phyloP scores from a whole-genome alignment of 2,113 vertebrate genomes.

The Malurus elegans region DNA sequence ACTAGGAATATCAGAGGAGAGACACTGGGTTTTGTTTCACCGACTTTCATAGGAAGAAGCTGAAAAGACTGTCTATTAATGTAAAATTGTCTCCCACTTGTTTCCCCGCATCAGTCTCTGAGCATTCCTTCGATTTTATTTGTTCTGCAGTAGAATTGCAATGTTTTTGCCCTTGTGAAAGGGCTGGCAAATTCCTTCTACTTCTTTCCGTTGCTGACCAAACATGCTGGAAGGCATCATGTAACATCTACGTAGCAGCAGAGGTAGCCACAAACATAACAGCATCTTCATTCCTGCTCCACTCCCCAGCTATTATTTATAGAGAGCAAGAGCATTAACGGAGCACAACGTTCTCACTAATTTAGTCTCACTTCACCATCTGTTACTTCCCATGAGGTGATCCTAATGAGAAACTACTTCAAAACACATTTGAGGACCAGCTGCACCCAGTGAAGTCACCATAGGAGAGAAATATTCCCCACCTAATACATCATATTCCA shows the following conservation, averaged over 20 bases:
- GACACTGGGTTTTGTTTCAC: not conserved
- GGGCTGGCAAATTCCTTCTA: not conserved
- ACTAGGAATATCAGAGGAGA: not conserved
- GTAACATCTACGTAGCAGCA: not conserved
- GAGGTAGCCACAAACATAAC: not conserved
- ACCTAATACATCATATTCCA: not conserved
- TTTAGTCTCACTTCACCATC: conserved; percentile 34
- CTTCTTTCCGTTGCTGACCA: not conserved
- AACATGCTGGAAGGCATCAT: not conserved
- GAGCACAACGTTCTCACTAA: conserved; percentile 10
- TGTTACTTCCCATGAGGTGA: conserved; percentile 34
- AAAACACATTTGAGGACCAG: conserved; percentile 19
- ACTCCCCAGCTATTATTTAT: not conserved
- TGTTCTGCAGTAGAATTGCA: not conserved
- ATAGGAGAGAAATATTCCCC: not conserved
- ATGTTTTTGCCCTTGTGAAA: not conserved
- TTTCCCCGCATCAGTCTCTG: not conserved
- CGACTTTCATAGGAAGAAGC: not conserved
- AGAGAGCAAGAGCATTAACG: not conserved
- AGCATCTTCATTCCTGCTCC: not conserved
- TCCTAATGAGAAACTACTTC: conserved; percentile 39
- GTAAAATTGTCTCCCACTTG: not conserved
- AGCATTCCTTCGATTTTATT: not conserved
- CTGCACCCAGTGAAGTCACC: conserved; percentile 32
- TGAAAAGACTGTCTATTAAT: not conserved